Evolutionary conservation across 1,140 invertebrate species (phyloP).

Genomic region (Scaptomyza montana): DNA sequence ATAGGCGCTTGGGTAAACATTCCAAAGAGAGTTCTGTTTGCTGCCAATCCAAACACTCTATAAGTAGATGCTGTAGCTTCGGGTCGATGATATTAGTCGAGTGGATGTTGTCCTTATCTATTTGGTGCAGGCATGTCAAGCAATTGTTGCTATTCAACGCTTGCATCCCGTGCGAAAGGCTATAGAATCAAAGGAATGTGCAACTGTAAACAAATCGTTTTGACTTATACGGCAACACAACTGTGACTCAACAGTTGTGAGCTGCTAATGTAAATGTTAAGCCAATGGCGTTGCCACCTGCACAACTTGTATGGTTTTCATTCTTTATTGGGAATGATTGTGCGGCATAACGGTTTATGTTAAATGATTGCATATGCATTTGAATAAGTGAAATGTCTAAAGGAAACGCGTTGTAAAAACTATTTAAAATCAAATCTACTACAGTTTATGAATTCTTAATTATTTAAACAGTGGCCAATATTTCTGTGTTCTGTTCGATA

Average conservation of each 20-base stretch:
- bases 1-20: slow-evolving; percentile 44
- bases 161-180: slow-evolving; percentile 6
- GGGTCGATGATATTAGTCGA: slow-evolving; percentile 6
- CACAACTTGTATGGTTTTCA: neutral
- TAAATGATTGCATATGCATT: neutral
- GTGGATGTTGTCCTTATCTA: slow-evolving; percentile 28
- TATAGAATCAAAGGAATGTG: neutral
- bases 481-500: neutral
- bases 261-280: slow-evolving; percentile 10
- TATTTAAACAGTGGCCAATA: too few species aligned
- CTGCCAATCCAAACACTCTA: slow-evolving; percentile 18
- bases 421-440: neutral
- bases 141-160: slow-evolving; percentile 33
- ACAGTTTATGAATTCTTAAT: too few species aligned
- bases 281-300: slow-evolving; percentile 4
- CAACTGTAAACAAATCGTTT: slow-evolving; percentile 18
- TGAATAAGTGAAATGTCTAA: neutral
- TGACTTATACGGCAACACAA: neutral
- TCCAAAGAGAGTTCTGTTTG: slow-evolving; percentile 14
- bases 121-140: slow-evolving; percentile 54
- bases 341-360: neutral
- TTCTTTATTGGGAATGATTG: neutral
- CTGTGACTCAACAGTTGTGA: slow-evolving; percentile 21
- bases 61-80: slow-evolving; percentile 36
- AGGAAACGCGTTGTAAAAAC: neutral